Conservation (phyloP, 2,888 invertebrate genomes). For the Rotaria sp. region DNA sequence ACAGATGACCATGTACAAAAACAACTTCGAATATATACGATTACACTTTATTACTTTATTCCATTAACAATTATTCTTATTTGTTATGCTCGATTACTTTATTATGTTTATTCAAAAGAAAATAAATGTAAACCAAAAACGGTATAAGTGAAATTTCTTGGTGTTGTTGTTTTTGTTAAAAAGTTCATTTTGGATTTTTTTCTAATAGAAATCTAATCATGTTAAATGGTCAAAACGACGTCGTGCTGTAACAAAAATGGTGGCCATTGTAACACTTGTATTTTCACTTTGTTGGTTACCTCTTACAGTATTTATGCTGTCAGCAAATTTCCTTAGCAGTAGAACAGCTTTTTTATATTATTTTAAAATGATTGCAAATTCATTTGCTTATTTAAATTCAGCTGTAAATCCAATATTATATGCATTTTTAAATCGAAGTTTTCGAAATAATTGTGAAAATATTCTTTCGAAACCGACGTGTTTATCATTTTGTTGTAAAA, state of each 20-base stretch:
- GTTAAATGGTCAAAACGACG: conserved; percentile 12
- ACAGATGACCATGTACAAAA: neutral
- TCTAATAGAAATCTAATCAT: neutral
- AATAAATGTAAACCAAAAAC: neutral
- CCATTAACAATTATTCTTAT: conserved; percentile 35
- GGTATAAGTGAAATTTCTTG: neutral
- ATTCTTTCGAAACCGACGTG: neutral
- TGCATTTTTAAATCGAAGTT: conserved; percentile 39
- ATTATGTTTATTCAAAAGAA: conserved; percentile 33
- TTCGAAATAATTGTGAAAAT: conserved; percentile 32
- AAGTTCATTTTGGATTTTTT: too few species aligned
- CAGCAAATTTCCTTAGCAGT: neutral
- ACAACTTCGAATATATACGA: neutral
- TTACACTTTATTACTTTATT: conserved; percentile 35
- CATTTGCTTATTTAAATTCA: conserved; percentile 38
- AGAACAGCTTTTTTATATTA: conserved; percentile 29
- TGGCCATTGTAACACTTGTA: conserved; percentile 35
- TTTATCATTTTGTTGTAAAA: neutral
- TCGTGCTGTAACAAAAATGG: conserved; percentile 34
- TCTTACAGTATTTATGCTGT: conserved; percentile 32
- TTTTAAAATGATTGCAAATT: conserved; percentile 35
- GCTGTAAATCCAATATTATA: conserved; percentile 37
- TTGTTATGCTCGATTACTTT: conserved; percentile 34
- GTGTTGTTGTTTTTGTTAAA: neutral
- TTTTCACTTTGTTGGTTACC: conserved; percentile 40